These are phyloP conservation scores for Chrysogorgia sp. DNA, from an alignment of 92 coral and sea anemone species.

Conservation along the genomic window DNA sequence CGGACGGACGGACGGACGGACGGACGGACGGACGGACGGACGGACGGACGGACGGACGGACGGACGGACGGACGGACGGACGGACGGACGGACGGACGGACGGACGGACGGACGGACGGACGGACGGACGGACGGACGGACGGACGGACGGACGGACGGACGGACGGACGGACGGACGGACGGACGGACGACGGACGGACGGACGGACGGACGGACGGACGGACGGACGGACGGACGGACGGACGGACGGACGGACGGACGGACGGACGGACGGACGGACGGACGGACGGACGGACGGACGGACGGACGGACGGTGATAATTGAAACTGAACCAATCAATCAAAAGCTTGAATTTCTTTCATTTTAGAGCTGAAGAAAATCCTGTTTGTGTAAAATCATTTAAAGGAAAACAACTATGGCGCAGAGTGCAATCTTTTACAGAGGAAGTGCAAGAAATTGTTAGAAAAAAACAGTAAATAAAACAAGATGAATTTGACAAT, in stretches of 20 bases:
- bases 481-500: not conserved
- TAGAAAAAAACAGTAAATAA: not conserved
- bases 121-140: too few relatives aligned
- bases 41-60: too few relatives aligned
- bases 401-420: conserved; percentile 31
- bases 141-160: conserved; percentile 2
- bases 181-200: conserved; percentile 24
- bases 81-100: too few relatives aligned
- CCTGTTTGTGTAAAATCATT: conserved; percentile 5
- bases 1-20: too few relatives aligned
- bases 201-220: conserved; percentile 23
- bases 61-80: too few relatives aligned
- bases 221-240: conserved; percentile 23
- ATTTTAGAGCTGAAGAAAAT: conserved; percentile 30
- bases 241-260: conserved; percentile 23
- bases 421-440: conserved; percentile 26
- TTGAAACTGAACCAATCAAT: too few relatives aligned
- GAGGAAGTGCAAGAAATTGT: conserved; percentile 20
- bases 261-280: conserved; percentile 8
- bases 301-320: too few relatives aligned
- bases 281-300: too few relatives aligned
- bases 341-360: too few relatives aligned
- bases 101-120: too few relatives aligned
- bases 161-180: conserved; percentile 24
- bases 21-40: too few relatives aligned